A percentile compares a stretch with the other conserved stretches of the same genome.
These are phyloP conservation scores for Anodontia alba DNA, from an alignment of 2,888 invertebrate species.

Conservation along the genomic window DNA sequence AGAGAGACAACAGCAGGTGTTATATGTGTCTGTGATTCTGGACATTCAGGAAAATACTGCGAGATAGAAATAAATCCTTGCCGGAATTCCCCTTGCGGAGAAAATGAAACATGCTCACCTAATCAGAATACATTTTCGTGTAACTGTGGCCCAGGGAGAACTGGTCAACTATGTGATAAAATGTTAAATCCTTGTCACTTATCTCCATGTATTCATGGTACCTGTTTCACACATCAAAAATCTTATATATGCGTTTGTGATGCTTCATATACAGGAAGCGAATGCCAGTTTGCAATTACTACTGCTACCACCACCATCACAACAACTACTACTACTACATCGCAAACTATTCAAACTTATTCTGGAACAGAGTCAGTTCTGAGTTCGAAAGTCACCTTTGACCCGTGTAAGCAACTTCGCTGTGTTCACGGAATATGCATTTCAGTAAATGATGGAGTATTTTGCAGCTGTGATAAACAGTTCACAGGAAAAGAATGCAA, in stretches of 20 bases:
- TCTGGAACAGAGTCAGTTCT: neutral
- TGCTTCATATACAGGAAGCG: neutral
- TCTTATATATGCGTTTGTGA: neutral
- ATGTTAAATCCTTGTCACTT: neutral
- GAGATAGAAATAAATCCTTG: neutral
- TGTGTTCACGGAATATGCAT: neutral
- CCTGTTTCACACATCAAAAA: neutral
- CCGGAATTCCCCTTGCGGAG: neutral
- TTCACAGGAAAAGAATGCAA: neutral
- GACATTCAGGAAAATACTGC: neutral
- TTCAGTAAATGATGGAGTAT: neutral
- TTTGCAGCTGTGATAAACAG: neutral
- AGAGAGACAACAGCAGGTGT: neutral
- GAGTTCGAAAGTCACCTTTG: no score
- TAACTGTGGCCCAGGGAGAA: neutral
- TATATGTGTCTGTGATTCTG: neutral
- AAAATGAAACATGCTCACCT: neutral
- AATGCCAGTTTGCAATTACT: neutral
- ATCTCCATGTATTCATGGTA: neutral
- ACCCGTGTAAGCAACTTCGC: neutral
- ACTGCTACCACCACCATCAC: neutral
- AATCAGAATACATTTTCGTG: neutral
- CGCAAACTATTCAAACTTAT: neutral
- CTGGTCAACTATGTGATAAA: neutral
- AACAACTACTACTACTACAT: neutral